phyloP scores from a whole-genome alignment of 2,797 vertebrate species.

The Hemibagrus guttatus region DNA sequence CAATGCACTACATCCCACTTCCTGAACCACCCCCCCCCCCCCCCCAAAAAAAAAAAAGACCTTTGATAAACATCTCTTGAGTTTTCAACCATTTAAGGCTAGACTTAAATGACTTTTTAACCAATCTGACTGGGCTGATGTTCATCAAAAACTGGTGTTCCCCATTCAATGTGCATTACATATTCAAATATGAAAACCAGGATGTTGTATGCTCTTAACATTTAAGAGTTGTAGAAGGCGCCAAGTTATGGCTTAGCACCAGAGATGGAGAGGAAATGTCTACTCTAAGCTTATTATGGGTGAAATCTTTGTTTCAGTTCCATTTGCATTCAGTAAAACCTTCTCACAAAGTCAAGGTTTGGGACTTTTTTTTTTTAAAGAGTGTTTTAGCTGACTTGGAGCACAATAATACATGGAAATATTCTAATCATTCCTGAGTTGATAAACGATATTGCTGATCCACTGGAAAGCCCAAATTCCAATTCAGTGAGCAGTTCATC shows the following conservation, averaged over 20 bases:
- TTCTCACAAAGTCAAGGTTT: not conserved
- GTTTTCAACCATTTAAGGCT: not conserved
- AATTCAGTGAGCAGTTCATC: conserved; percentile 12
- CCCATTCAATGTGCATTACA: not conserved
- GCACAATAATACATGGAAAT: not conserved
- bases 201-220: not conserved
- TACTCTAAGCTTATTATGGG: not conserved
- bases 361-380: not conserved
- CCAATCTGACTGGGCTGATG: not conserved
- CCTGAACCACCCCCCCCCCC: conserved; percentile 24
- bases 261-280: not conserved
- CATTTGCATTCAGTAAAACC: not conserved
- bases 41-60: conserved; percentile 12
- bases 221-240: not conserved
- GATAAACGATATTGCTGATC: not conserved
- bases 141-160: not conserved
- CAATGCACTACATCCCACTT: conserved; percentile 66
- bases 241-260: too few relatives aligned
- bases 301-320: not conserved
- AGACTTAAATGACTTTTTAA: not conserved
- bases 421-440: not conserved
- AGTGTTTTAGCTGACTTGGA: not conserved
- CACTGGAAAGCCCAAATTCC: conserved; percentile 27
- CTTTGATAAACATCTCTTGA: conserved; percentile 24
- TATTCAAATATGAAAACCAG: not conserved